Base-by-base conservation (phyloP, 2,888 invertebrate species). In the Latheticus oryzae region DNA sequence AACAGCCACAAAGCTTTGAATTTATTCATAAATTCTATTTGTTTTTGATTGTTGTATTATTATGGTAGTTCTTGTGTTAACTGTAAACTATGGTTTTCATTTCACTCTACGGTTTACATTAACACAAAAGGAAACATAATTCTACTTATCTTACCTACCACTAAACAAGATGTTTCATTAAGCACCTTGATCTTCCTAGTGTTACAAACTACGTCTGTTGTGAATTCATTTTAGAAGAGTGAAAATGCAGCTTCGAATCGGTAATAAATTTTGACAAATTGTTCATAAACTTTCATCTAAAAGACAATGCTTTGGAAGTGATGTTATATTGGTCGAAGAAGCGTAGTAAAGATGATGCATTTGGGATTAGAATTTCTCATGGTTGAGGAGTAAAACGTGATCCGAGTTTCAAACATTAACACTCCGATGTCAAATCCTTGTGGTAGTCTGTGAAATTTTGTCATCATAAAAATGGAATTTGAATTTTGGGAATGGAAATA, bases 341-440 rank as follows among this genome's bases (percentile, higher is more conserved):
- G 51, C 30, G 51, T 38, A 30, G 51, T 38, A 38, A 30, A 35
- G 57, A 57, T 35, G 45, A 37, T 57, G 35, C 57, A 57, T 45
- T 43, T 12, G 57, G 51, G 57, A 51, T 12, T 16, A 43, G 30
- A 58, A 58, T 52, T 45, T 58, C 52, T 40, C 47, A 38, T 45
- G n/a, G 47, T 47, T 53, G 58, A 47, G 21, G 38, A 35, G 37
- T 17, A 21, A 12, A 26, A 58, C 57, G 57, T 58, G 57, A 52
- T 43, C 17, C 9, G 57, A 45, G 38, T 58, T 16, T 28, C 38
- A 38, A 58, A 58, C 54, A 47, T 45, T 47, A 45, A 45, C 47
- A 38, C 24, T 19, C 42, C 52, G 52, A 52, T 33, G 42, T 30
- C 30, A 19, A 30, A 15, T 24, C 35, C 24, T 28, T 33, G 52